Evolutionary conservation across 2,888 invertebrate species (phyloP).

Genomic region (Drosophila neotestacea): DNA sequence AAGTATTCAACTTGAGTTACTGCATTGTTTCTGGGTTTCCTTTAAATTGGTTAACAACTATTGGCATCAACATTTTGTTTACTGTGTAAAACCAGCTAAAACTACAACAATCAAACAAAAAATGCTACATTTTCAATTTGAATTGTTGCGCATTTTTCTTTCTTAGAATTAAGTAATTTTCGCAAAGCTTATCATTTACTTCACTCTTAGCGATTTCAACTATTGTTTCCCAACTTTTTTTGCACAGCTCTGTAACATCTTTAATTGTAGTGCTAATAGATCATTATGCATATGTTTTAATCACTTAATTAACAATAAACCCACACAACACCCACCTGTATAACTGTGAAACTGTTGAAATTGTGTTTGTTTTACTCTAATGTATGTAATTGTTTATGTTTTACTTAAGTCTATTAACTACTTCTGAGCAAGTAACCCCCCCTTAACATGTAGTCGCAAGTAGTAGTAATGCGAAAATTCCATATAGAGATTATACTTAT

Average conservation of each 20-base stretch:
- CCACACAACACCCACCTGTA: constrained; percentile 14
- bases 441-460: constrained; percentile 16
- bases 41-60: constrained; percentile 46
- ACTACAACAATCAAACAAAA: constrained; percentile 5
- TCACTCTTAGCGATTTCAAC: constrained; percentile 8
- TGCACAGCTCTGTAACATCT: constrained; percentile 11
- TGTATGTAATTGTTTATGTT: constrained; percentile 51
- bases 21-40: constrained; percentile 55
- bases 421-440: constrained; percentile 3
- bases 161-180: constrained; percentile 16
- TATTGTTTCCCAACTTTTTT: constrained; percentile 4
- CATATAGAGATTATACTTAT: not conserved
- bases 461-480: too few relatives aligned
- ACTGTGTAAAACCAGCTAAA: constrained; percentile 15
- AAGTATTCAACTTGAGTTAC: constrained; percentile 86
- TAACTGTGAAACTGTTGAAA: constrained; percentile 50
- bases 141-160: constrained; percentile 75
- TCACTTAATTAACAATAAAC: constrained; percentile 28
- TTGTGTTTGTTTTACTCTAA: constrained; percentile 72
- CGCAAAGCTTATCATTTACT: not conserved
- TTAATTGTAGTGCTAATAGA: constrained; percentile 14
- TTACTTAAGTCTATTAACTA: constrained; percentile 1
- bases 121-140: constrained; percentile 73
- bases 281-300: constrained; percentile 19
- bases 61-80: constrained; percentile 34